phyloP scores from a whole-genome alignment of 2,797 vertebrate genomes.

The Sebastes glaucus region DNA sequence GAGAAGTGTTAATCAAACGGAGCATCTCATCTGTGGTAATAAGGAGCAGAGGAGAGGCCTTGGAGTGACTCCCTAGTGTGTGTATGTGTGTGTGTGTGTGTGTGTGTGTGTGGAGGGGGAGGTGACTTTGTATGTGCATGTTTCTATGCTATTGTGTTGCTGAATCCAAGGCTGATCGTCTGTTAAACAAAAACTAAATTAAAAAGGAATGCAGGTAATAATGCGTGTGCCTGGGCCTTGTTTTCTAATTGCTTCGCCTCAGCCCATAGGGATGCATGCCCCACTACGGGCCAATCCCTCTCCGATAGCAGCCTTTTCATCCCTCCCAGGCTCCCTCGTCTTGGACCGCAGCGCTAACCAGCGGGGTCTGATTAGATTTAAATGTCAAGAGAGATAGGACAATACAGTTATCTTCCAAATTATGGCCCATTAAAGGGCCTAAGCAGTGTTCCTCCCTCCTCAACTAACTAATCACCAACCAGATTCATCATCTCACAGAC shows the following conservation, averaged over 20 bases:
- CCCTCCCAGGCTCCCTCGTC: constrained; percentile 58
- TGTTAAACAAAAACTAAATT: constrained; percentile 19
- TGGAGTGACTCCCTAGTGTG: constrained; percentile 51
- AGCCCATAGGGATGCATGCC: constrained; percentile 21
- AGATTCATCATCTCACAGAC: constrained; percentile 74
- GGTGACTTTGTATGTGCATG: background rate
- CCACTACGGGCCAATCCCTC: constrained; percentile 32
- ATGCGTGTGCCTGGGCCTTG: constrained; percentile 21
- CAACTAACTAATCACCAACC: constrained; percentile 71
- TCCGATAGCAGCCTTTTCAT: constrained; percentile 42
- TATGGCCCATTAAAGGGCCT: constrained; percentile 76
- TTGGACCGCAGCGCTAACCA: constrained; percentile 66
- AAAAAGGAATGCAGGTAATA: constrained; percentile 19
- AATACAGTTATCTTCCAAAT: constrained; percentile 82
- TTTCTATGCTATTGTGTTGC: background rate
- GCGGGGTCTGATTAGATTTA: constrained; percentile 77
- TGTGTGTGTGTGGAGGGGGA: constrained; percentile 16
- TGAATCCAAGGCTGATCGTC: constrained; percentile 1
- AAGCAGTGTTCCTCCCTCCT: constrained; percentile 70
- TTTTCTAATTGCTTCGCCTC: constrained; percentile 44
- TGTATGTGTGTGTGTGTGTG: constrained; percentile 9
- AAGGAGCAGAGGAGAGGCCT: constrained; percentile 56
- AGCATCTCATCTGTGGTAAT: constrained; percentile 73
- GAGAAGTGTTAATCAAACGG: constrained; percentile 76
- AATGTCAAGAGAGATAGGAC: constrained; percentile 79